Percentiles rank a stretch among this genome's conserved stretches.
phyloP scores from a whole-genome alignment of 2,797 vertebrate species.

The Loriculus beryllinus region DNA sequence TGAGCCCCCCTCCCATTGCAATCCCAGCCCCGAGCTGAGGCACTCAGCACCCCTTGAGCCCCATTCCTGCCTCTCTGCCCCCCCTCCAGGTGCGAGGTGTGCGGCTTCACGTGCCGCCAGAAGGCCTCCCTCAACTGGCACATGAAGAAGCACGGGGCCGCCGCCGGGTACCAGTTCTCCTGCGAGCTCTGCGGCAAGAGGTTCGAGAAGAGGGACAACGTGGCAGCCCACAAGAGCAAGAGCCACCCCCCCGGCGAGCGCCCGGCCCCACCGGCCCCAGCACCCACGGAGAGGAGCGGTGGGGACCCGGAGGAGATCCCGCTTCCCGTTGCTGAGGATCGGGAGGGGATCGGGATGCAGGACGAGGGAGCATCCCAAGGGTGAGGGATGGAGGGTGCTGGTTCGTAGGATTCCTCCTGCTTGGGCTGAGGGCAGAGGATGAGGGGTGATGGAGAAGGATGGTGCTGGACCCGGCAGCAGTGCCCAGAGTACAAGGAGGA shows the following conservation, averaged over 20 bases:
- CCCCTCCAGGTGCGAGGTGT: slow-evolving; percentile 76
- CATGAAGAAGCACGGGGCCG: slow-evolving; percentile 80
- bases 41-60: not conserved
- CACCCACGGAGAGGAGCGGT: too few species aligned
- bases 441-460: too few species aligned
- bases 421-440: not conserved
- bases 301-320: not conserved
- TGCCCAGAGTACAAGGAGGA: not conserved
- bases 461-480: too few species aligned
- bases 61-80: not conserved
- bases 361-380: not conserved
- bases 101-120: slow-evolving; percentile 85
- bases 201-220: slow-evolving; percentile 84
- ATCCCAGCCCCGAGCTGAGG: not conserved
- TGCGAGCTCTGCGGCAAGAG: slow-evolving; percentile 82
- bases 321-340: not conserved
- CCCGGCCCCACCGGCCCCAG: not conserved
- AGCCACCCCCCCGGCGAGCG: slow-evolving; percentile 70
- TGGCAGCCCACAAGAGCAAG: slow-evolving; percentile 80
- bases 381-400: not conserved
- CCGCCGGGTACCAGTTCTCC: slow-evolving; percentile 77
- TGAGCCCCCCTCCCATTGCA: too few species aligned
- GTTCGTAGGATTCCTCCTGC: not conserved
- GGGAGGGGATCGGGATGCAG: not conserved
- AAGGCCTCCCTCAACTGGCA: slow-evolving; percentile 85